Evolutionary conservation across 2,113 vertebrate genomes (phyloP), one percentile per base, ranked within the genome.

Genomic region (Taxidea taxus): DNA sequence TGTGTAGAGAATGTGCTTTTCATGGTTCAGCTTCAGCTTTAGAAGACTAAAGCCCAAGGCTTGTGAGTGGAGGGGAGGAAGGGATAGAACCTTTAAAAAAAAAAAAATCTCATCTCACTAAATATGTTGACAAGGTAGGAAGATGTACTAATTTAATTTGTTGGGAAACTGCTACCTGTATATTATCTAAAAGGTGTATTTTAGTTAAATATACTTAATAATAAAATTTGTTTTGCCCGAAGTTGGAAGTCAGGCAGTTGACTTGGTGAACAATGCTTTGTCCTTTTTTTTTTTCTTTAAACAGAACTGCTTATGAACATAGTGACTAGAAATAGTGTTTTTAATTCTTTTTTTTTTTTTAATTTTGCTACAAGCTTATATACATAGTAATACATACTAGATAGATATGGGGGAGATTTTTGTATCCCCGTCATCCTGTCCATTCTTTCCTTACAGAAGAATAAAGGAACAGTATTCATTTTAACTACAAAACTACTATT

Each of bases 1-100:
- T 64, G 49, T 37, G 18, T 68, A 68, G 49, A 70, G 83, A 84
- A 87, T 90, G 51, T 86, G 34, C 86, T 54, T 95, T 96, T 95
- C 82, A 91, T 89, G 54, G 29, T 94, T 92, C 60, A 39, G 0
- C 34, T 94, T 31, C 54, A 94, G 37, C 56, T n/a, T n/a, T n/a
- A 80, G 39, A 47, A 25, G 25, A 54, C 42, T 64, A 14, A 81
- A 91, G 60, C 39, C 60, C 21, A 47, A 3, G 16, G 29, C 39
- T 47, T 74, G 14, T 49, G 70, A 14, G 9, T 80, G 20, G 31
- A 75, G 25, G 39, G 23, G 25, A 44, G 6, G 58, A 72, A 85
- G 77, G 39, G 13, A 4, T 1, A 78, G 54, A 54, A 4, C n/a
- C 10, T n/a, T 81, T 10, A 29, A 39, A 42, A 64, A 92, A 51